Conservation (phyloP, 2,113 vertebrate species). For the Micronycteris hirsuta region DNA sequence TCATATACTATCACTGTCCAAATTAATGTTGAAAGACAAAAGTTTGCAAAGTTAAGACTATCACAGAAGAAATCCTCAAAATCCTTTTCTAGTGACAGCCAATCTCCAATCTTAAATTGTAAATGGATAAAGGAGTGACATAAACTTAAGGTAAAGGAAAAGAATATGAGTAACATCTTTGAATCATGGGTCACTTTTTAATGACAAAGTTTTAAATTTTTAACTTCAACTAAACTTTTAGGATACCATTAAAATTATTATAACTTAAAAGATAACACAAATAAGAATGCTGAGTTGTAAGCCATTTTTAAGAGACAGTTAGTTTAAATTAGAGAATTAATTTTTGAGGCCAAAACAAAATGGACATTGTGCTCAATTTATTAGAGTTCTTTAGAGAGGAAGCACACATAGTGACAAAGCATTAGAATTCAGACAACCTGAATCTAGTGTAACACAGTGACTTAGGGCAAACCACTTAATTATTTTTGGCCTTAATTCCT, state of each 20-base stretch:
- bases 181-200: conserved; percentile 35
- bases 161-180: not conserved
- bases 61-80: not conserved
- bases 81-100: not conserved
- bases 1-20: not conserved
- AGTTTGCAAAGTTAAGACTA: not conserved
- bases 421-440: not conserved
- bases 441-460: not conserved
- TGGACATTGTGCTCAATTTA: not conserved
- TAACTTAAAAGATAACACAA: not conserved
- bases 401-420: not conserved
- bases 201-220: not conserved
- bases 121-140: not conserved
- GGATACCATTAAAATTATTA: not conserved
- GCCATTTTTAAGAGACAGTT: conserved; percentile 4
- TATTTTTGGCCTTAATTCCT: not conserved
- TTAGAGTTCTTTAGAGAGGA: not conserved
- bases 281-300: not conserved
- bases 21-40: not conserved
- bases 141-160: not conserved
- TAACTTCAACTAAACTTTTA: not conserved
- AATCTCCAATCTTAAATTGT: not conserved
- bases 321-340: not conserved
- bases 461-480: not conserved
- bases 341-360: conserved; percentile 41